A percentile compares a stretch with the other conserved stretches of the same genome.
These are phyloP conservation scores for Camponotus vicinus DNA, from an alignment of 1,140 invertebrate species.

Conservation along the genomic window DNA sequence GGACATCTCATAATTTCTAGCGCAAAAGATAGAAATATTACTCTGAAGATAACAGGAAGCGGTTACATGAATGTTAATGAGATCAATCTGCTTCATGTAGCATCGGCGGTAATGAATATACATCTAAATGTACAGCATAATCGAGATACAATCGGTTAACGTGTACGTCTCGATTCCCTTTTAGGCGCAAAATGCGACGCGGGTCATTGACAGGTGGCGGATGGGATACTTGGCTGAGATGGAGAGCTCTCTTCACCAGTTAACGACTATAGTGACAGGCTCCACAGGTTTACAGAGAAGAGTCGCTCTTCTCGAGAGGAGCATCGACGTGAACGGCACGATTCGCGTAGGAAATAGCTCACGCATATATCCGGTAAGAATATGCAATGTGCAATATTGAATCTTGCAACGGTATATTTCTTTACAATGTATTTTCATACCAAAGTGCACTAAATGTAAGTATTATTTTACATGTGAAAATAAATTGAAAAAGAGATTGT, in stretches of 20 bases:
- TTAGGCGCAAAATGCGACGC: constrained; percentile 82
- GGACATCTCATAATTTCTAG: constrained; percentile 89
- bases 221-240: constrained; percentile 79
- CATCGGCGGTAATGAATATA: constrained; percentile 81
- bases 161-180: constrained; percentile 23
- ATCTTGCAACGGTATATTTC: constrained; percentile 10
- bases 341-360: not conserved
- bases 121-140: not conserved
- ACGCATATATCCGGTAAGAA: constrained; percentile 33
- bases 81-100: constrained; percentile 86
- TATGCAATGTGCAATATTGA: constrained; percentile 11
- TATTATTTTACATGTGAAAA: not conserved
- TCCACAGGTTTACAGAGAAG: constrained; percentile 83
- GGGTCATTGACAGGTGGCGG: constrained; percentile 83
- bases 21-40: constrained; percentile 89
- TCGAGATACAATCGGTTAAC: not conserved
- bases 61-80: constrained; percentile 89
- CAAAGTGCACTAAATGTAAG: not conserved
- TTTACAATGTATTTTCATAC: not conserved
- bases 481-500: not conserved
- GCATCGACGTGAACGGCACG: constrained; percentile 67
- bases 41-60: constrained; percentile 87
- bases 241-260: constrained; percentile 76
- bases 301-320: constrained; percentile 74
- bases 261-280: constrained; percentile 79